Percentiles rank a stretch among this genome's conserved stretches.
Conservation (phyloP, 2,888 invertebrate genomes). For the Arrhopalites spinosus region DNA sequence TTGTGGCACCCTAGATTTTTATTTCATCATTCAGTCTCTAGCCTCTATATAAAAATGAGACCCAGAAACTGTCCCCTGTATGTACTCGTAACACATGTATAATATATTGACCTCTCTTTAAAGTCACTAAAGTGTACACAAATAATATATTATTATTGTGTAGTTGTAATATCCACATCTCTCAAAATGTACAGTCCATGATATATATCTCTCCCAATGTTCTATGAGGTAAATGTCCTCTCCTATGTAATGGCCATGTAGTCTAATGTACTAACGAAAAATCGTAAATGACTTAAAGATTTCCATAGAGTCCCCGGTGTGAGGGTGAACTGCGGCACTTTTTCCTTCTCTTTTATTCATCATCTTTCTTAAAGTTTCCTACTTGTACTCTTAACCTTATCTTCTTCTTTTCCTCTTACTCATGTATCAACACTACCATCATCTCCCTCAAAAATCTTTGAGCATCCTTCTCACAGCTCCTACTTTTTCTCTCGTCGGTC, state of each 20-base stretch:
- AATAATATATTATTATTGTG: background rate
- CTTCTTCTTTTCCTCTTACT: conserved; percentile 25
- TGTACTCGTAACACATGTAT: background rate
- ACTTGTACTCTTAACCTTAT: background rate
- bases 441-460: background rate
- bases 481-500: background rate
- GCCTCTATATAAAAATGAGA: background rate
- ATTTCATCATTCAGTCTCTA: background rate
- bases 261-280: background rate
- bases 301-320: conserved; percentile 37
- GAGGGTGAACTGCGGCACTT: conserved; percentile 45
- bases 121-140: conserved; percentile 6
- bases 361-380: background rate
- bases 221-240: conserved; percentile 28
- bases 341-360: conserved; percentile 8
- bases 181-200: conserved; percentile 2
- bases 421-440: conserved; percentile 15
- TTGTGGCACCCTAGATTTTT: conserved; percentile 22
- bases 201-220: too few relatives aligned
- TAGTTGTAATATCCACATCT: background rate
- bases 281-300: background rate
- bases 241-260: background rate
- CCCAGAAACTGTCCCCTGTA: background rate
- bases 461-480: background rate
- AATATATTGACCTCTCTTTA: background rate